Evolutionary conservation across 2,888 invertebrate species (phyloP), one percentile per base, ranked within the genome.

Genomic region (Pristionchus arcanus): DNA sequence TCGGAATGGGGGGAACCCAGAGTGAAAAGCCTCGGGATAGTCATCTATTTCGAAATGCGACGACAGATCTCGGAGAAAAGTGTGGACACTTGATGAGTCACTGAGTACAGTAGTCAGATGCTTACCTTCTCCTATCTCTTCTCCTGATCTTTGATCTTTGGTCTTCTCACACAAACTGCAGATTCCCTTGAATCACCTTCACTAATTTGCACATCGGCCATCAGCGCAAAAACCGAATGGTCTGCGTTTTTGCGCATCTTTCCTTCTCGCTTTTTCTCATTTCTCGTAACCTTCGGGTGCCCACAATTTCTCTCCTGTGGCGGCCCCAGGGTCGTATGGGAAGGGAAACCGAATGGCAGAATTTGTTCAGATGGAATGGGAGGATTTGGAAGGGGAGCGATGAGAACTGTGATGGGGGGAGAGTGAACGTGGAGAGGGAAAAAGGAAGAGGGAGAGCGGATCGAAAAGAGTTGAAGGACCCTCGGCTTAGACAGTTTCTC

Each of bases 321-420:
- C 81, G 81, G 81, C 81, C 81, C 81, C 81, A 81, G 81, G 81
- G 81, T 81, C 81, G 81, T 81, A 77, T 77, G 74, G 2, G 71
- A 49, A 9, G 74, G 15, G 37, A 31, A 42, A 31, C 74, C 21
- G 42, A 77, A 77, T 77, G 74, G 74, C 74, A 49, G n/a, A 53
- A 53, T 81, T 81, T 81, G 81, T 81, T 81, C 81, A 81, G 81
- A 81, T 81, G 81, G 21, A 42, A 81, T 81, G 77, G 16, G 5
- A 31, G 59, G 59, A 63, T 31, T 59, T 21, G 84, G 84, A 34
- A n/a, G 34, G n/a, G 5, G 49, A 1, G 49, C 7, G 31, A 49
- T 49, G 83, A 53, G 19, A 21, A n/a, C 34, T 49, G n/a, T 81
- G 83, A 37, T 31, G 5, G 74, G 34, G 49, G 13, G 81, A 37